Percentiles rank a stretch among this genome's conserved stretches.
Evolutionary conservation across 1,140 invertebrate genomes (phyloP).

Genomic region (Gonioctena quinquepunctata): DNA sequence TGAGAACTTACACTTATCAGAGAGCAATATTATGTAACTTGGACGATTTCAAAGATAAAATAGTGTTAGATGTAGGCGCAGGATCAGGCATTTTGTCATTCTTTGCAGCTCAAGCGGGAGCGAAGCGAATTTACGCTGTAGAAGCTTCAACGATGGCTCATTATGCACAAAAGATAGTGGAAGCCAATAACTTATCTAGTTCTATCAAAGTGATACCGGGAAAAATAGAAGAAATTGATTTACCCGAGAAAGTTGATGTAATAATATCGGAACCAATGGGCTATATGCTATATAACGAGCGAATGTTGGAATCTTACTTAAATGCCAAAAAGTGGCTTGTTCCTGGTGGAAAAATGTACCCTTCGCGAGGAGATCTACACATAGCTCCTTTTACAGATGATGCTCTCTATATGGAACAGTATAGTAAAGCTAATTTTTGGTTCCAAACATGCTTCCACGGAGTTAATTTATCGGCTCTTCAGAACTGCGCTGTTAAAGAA

Average conservation of each 20-base stretch:
- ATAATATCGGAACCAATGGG: slow-evolving; percentile 99
- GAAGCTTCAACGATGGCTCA: slow-evolving; percentile 98
- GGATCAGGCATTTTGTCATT: slow-evolving; percentile 98
- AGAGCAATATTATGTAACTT: slow-evolving; percentile 93
- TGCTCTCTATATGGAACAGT: slow-evolving; percentile 96
- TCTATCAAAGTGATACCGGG: slow-evolving; percentile 92
- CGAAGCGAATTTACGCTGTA: slow-evolving; percentile 95
- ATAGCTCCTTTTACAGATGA: slow-evolving; percentile 99
- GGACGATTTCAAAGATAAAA: slow-evolving; percentile 89
- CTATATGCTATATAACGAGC: slow-evolving; percentile 99
- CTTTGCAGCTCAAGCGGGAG: slow-evolving; percentile 97
- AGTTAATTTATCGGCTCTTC: slow-evolving; percentile 89
- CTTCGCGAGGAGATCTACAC: slow-evolving; percentile 93
- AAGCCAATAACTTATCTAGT: slow-evolving; percentile 85
- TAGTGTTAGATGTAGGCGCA: slow-evolving; percentile 96
- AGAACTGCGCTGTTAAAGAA: slow-evolving; percentile 93
- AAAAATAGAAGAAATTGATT: slow-evolving; percentile 97
- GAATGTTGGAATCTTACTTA: slow-evolving; percentile 98
- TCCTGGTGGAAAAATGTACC: slow-evolving; percentile 94
- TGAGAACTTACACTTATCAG: slow-evolving; percentile 97
- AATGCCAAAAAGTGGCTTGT: slow-evolving; percentile 98
- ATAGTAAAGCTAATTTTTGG: slow-evolving; percentile 99
- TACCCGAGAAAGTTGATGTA: slow-evolving; percentile 94
- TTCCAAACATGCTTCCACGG: slow-evolving; percentile 98
- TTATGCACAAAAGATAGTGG: slow-evolving; percentile 90